A percentile compares a stretch with the other conserved stretches of the same genome.
These are phyloP conservation scores for Myotis myotis DNA, from an alignment of 2,797 vertebrate species.

Conservation along the genomic window DNA sequence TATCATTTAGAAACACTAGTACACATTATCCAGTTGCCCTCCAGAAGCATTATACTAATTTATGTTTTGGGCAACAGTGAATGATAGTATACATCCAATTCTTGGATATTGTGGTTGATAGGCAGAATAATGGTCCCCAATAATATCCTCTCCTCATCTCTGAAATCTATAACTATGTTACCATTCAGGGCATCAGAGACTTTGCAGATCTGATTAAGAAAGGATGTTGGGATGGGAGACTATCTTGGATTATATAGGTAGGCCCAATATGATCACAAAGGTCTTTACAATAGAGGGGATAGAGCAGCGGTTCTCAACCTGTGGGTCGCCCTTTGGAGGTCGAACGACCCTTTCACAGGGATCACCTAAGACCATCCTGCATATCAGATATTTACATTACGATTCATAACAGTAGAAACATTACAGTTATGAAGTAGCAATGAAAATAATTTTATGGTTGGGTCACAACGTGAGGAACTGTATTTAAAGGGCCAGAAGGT, in stretches of 20 bases:
- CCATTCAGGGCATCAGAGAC: neutral
- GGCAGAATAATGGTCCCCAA: neutral
- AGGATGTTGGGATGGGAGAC: neutral
- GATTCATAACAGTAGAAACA: too few species aligned
- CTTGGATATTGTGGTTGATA: conserved; percentile 1
- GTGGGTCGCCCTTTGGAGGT: too few species aligned
- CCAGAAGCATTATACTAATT: neutral
- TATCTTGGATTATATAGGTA: neutral
- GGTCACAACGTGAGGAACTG: too few species aligned
- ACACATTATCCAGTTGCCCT: neutral
- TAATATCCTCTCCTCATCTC: neutral
- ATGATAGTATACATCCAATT: neutral
- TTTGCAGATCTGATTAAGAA: neutral
- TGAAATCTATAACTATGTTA: neutral
- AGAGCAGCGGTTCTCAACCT: too few species aligned
- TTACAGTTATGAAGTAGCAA: too few species aligned
- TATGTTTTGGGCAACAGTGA: neutral
- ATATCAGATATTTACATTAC: too few species aligned
- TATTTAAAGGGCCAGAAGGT: too few species aligned
- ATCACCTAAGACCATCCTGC: too few species aligned
- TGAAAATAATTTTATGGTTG: too few species aligned
- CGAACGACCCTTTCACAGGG: too few species aligned
- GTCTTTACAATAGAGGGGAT: neutral
- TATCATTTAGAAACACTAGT: neutral
- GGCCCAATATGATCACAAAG: neutral